Evolutionary conservation across 2,113 vertebrate genomes (phyloP), one percentile per base, ranked within the genome.

Genomic region (Cacatua alba): DNA sequence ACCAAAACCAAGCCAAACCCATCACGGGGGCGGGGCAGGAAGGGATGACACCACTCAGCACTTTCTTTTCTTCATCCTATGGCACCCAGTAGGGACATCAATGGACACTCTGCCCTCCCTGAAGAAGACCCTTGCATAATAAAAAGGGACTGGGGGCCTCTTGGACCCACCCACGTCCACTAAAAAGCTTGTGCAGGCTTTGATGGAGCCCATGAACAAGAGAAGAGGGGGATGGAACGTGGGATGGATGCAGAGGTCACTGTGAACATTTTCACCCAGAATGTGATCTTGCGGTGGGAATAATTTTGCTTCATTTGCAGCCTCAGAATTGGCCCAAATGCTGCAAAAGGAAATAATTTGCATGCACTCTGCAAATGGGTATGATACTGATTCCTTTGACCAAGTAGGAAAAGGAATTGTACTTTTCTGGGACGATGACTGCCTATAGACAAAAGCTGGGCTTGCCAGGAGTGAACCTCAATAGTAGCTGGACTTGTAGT

Each of bases 201-300:
- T 29, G 52, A 69, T 25, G 21, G 25, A 64, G 4, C 3, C 17
- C 7, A 8, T 1, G 25, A 79, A 59, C 25, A n/a, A 79, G 0
- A 0, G 10, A 26, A 84, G 24, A 2, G 0, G 11, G 13, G 15
- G 6, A 59, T 5, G 21, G n/a, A 90, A 69, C 0, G 2, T 7
- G 18, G 37, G 52, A 79, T 64, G 68, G 76, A 71, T 17, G 57
- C n/a, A 53, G 57, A 82, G 57, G 62, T 37, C 41, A 52, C 9
- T 0, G 0, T 0, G 1, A 19, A 17, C 21, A 16, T 35, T 63
- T 62, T 60, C 20, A 59, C 23, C 29, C 69, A 57, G 48, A 57
- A 78, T 0, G 18, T 7, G 65, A 69, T 19, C 29, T 14, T 0
- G 0, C 23, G 17, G 62, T 0, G 2, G 60, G 35, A 78, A 37